These are phyloP conservation scores for Panthera tigris DNA, from an alignment of 2,113 vertebrate genomes.

Conservation along the genomic window DNA sequence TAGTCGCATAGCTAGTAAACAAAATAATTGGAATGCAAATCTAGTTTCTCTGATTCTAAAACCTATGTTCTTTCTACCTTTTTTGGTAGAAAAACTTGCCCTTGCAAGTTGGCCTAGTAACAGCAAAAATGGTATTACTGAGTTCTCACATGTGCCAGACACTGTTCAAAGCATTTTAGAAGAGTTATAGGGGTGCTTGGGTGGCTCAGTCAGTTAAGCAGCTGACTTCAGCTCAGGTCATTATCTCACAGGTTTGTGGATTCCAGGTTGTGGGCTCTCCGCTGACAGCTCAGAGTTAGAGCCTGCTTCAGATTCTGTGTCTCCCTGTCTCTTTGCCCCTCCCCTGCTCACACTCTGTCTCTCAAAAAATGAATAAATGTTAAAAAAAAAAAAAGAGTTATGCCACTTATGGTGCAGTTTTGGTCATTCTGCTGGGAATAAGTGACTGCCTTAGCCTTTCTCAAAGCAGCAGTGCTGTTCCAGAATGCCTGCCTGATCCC, in stretches of 20 bases:
- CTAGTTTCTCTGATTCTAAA: background rate
- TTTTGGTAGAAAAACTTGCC: background rate
- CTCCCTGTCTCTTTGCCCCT: no score
- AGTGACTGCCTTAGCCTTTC: background rate
- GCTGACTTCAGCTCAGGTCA: no score
- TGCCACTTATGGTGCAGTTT: background rate
- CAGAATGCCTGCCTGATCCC: background rate
- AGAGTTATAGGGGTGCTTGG: background rate
- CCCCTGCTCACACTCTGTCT: no score
- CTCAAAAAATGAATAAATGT: no score
- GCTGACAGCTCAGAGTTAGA: no score
- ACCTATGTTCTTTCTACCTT: background rate
- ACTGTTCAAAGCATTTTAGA: background rate
- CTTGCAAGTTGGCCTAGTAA: background rate
- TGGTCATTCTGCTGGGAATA: background rate
- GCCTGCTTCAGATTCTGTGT: no score
- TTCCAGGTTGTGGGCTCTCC: no score
- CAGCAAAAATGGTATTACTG: background rate
- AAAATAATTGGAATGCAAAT: background rate
- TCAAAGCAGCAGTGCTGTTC: background rate
- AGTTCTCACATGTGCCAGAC: background rate
- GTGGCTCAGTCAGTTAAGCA: no score
- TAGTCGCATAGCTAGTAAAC: background rate
- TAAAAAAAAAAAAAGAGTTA: background rate
- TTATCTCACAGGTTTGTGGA: no score